These are phyloP conservation scores for Lanistes nyassanus DNA, from an alignment of 1,140 invertebrate species.

Conservation along the genomic window DNA sequence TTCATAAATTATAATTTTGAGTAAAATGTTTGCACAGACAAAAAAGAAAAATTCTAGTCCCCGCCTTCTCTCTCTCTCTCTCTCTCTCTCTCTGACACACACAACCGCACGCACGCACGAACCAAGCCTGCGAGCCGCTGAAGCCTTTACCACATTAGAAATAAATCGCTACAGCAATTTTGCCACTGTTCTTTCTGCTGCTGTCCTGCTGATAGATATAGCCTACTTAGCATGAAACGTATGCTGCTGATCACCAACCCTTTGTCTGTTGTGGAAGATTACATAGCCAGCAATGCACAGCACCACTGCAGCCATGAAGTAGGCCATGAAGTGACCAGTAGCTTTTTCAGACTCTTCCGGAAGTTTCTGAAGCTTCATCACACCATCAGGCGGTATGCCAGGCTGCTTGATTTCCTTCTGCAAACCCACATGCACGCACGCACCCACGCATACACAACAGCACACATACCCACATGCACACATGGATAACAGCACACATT, in stretches of 20 bases:
- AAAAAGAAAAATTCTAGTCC: no score
- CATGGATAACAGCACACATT: neutral
- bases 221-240: no score
- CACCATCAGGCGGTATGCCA: no score
- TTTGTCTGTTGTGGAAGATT: constrained; percentile 77
- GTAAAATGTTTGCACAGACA: no score
- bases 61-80: no score
- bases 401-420: neutral
- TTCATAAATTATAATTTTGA: no score
- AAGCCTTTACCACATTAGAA: no score
- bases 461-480: neutral
- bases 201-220: no score
- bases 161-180: no score
- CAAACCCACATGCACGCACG: neutral
- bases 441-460: neutral
- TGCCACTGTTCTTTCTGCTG: no score
- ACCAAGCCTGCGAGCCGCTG: neutral
- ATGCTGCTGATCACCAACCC: constrained; percentile 65
- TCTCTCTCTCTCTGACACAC: constrained; percentile 31
- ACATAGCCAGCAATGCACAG: constrained; percentile 73
- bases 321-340: constrained; percentile 72
- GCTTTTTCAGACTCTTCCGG: no score
- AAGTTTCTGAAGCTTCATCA: no score
- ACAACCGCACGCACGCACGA: neutral
- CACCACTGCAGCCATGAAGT: constrained; percentile 73